Evolutionary conservation across 2,888 invertebrate species (phyloP), one percentile per base, ranked within the genome.

Genomic region (Stomorhina lunata): DNA sequence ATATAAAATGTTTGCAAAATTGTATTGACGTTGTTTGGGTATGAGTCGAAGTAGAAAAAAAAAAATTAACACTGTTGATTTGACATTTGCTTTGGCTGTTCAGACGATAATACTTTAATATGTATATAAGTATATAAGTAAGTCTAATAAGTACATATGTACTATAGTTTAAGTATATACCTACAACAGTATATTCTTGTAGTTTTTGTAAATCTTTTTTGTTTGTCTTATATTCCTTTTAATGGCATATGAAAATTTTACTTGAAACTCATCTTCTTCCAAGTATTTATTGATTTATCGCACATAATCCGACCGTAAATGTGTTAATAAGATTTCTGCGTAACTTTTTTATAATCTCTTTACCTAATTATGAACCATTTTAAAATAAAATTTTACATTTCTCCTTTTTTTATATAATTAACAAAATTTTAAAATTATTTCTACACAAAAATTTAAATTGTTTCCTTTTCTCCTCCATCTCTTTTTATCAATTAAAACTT

Each of bases 21-120:
- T 63, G 25, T 9, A 12, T 45, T 76, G 37, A 57, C 65, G 45
- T 65, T 45, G 43, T n/a, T 63, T 69, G 15, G 2, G 45, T 17
- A 12, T 20, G 50, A 27, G 29, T 27, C n/a, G n/a, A n/a, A n/a
- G n/a, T n/a, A n/a, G n/a, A n/a, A n/a, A n/a, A n/a, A 37, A 32
- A 63, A 37, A 65, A 69, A 61, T 77, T 63, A 79, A 82, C 66
- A 76, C 82, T 82, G 82, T 82, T 82, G 82, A 76, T 79, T 82
- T 79, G 57, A 69, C 37, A 37, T 65, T 65, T 76, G 55, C 57
- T 29, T 17, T 43, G 12, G 22, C n/a, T 53, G 15, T 61, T 53
- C 17, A 27, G 29, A 27, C 22, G 15, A 37, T 68, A 48, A n/a
- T 29, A 32, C 4, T 15, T 53, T 53, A n/a, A 15, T 34, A 17